phyloP scores from a whole-genome alignment of 2,113 vertebrate species.

The Mastomys natalensis region DNA sequence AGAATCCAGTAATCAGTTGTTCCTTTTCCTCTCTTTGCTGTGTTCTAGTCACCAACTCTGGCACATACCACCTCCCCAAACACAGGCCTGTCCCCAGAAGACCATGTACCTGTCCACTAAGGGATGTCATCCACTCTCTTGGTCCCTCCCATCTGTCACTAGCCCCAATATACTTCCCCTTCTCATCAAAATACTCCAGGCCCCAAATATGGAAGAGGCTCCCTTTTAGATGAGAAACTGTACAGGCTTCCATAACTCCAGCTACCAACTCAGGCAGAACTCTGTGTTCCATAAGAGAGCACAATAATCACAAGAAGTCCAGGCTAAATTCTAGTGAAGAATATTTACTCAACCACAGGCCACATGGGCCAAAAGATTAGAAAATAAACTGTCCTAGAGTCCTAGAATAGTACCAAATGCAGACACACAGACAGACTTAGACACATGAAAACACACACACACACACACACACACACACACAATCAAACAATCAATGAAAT shows the following conservation, averaged over 20 bases:
- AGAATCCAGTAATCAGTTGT: neutral
- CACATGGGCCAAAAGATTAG: neutral
- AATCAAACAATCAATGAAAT: too few species aligned
- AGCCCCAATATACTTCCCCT: neutral
- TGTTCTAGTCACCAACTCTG: neutral
- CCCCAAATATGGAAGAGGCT: neutral
- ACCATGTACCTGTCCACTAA: too few species aligned
- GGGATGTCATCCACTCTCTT: neutral
- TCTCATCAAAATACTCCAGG: neutral
- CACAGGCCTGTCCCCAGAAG: neutral
- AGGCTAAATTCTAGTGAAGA: neutral
- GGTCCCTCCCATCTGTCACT: neutral
- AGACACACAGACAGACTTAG: too few species aligned
- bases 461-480: too few species aligned
- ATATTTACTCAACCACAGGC: neutral
- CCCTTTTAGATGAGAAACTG: neutral
- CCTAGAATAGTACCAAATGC: too few species aligned
- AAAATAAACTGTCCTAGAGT: neutral
- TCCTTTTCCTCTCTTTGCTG: neutral
- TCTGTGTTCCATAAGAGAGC: neutral
- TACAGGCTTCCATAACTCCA: neutral
- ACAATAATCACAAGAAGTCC: neutral
- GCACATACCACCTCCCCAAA: neutral
- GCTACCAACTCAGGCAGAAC: neutral
- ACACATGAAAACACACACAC: too few species aligned